Base-by-base conservation (phyloP, 2,888 invertebrate species). In the Lasius platythorax region DNA sequence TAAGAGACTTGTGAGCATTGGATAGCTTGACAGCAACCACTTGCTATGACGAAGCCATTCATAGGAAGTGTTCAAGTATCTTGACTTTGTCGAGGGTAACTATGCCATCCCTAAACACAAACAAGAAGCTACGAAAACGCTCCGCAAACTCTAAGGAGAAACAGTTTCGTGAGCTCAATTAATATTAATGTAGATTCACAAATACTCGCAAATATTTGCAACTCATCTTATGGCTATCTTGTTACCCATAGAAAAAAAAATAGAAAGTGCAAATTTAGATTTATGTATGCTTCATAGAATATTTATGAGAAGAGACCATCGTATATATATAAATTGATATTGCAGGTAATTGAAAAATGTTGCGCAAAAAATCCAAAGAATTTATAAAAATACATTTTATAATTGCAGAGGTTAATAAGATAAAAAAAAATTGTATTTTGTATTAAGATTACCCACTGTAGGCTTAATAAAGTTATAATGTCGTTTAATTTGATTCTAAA, bases 71-170 rank as follows among this genome's bases (percentile, higher is more conserved):
- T 33, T 67, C 53, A 53, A 53, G 8, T 73, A 72, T 61, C 79
- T 46, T 73, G 58, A 73, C 72, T 61, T 37, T 33, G 46, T 81
- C 33, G n/a, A 58, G 46, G 33, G 40, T 33, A 61, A 56, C 73
- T 15, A 15, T n/a, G 33, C 43, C 4, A 33, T 37, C 33, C 43
- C 46, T 12, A 33, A 76, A 79, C 28, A 61, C 28, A 79, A 79
- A 73, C 79, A 81, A 72, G 73, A 28, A 81, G 72, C 61, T 61
- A 81, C 73, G 73, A 73, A 73, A 73, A 81, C 28, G 46, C 3
- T 61, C 12, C 28, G 72, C 61, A 43, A 72, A 81, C 73, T 79
- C 58, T 23, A 61, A 61, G 61, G 46, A 46, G 79, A 81, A 61
- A 73, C 46, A 43, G 28, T 61, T 72, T 46, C 46, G 28, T 43